These are phyloP conservation scores for Heliconius erato DNA, from an alignment of 2,888 invertebrate species.

Conservation along the genomic window DNA sequence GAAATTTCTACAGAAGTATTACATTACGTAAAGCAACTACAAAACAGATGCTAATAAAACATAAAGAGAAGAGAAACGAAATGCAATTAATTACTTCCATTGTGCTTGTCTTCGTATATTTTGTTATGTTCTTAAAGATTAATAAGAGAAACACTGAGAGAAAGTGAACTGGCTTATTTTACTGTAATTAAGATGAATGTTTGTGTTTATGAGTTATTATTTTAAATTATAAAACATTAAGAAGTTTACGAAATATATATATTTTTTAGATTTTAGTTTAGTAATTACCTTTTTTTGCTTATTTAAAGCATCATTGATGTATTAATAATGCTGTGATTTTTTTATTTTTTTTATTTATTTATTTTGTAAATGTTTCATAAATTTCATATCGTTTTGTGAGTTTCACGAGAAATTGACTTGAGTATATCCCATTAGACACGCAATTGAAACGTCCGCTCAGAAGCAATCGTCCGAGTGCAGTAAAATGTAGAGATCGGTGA, in stretches of 20 bases:
- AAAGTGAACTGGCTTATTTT: conserved; percentile 81
- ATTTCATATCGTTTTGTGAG: conserved; percentile 4
- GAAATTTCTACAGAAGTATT: conserved; percentile 20
- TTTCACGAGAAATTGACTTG: conserved; percentile 18
- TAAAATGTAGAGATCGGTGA: conserved; percentile 39
- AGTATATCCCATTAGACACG: conserved; percentile 34
- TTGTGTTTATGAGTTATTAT: conserved; percentile 52
- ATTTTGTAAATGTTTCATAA: not conserved
- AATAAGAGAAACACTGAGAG: conserved; percentile 59
- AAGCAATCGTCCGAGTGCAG: conserved; percentile 41
- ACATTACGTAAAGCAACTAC: conserved; percentile 25
- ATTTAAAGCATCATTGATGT: too few relatives aligned
- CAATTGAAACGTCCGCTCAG: conserved; percentile 37
- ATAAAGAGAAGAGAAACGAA: conserved; percentile 59
- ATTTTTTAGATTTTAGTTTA: not conserved
- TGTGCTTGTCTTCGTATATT: conserved; percentile 41
- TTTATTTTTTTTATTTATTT: not conserved
- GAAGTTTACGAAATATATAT: not conserved
- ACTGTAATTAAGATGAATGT: conserved; percentile 74
- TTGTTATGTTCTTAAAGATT: conserved; percentile 46
- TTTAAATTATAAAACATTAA: conserved; percentile 30
- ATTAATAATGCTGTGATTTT: not conserved
- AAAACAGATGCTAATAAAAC: conserved; percentile 27
- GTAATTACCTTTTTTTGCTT: not conserved
- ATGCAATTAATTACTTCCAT: conserved; percentile 52